Evolutionary conservation across 2,888 invertebrate genomes (phyloP), one percentile per base, ranked within the genome.

Genomic region (Drosophila sordidula): DNA sequence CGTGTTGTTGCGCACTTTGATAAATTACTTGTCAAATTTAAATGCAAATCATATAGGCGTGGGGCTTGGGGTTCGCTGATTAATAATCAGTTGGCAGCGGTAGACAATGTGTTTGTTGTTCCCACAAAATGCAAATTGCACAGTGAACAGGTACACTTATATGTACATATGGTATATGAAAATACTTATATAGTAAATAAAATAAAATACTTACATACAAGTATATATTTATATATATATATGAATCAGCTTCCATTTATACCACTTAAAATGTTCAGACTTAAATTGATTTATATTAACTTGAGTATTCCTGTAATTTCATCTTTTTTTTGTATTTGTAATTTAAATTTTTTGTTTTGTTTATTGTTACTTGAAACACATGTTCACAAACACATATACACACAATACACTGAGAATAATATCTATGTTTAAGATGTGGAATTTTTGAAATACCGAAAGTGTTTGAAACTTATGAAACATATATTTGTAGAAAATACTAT

Each of bases 401-500:
- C 51, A 39, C 22, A 22, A 69, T 34, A 51, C 32, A 29, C 57
- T 62, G 38, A 29, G 39, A 45, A 58, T 26, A 63, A 57, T 25
- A 36, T 25, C 39, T 39, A 51, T 22, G 18, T 55, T 51, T 52
- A 56, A 42, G 39, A 46, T 51, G 57, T 52, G 36, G 18, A 68
- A 49, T 44, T 47, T 47, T 70, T 44, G 11, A 65, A 47, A 29
- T 39, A 26, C 32, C 12, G 29, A 51, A 63, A 44, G 47, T 55
- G 64, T 64, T 70, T 52, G 64, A 69, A 49, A 36, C 59, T 54
- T 56, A 45, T 38, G 41, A 69, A 44, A 71, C 36, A 55, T 56
- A 68, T 38, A 61, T 62, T 70, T 67, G 71, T 70, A 75, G 75
- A 44, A 34, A 52, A 65, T 65, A 74, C 52, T 73, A 70, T 65